A percentile compares a stretch with the other conserved stretches of the same genome.
These are phyloP conservation scores for Micronisus gabar DNA, from an alignment of 2,113 vertebrate genomes.

Conservation along the genomic window DNA sequence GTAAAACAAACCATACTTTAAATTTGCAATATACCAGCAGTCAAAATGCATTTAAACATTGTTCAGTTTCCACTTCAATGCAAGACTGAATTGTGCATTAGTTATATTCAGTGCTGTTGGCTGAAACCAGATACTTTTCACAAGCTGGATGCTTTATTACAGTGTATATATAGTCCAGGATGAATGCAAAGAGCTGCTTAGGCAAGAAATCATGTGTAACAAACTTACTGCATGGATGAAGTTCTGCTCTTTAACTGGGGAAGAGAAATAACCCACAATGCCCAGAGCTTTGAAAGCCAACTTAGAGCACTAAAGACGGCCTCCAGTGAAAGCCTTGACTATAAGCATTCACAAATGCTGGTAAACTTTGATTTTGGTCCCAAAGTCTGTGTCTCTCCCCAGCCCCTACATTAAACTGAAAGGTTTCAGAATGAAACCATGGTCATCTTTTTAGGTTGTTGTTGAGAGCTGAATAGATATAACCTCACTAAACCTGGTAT, in stretches of 20 bases:
- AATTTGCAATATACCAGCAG: not conserved
- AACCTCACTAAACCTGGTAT: not conserved
- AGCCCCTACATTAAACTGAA: not conserved
- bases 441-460: not conserved
- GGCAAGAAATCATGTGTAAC: not conserved
- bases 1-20: not conserved
- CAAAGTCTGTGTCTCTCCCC: not conserved
- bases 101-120: not conserved
- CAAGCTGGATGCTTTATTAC: not conserved
- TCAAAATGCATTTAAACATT: not conserved
- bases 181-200: not conserved
- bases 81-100: not conserved
- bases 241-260: not conserved
- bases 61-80: not conserved
- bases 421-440: not conserved
- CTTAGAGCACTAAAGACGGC: not conserved
- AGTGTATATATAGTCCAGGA: not conserved
- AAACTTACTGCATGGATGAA: not conserved
- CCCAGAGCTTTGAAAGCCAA: not conserved
- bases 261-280: not conserved
- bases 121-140: not conserved
- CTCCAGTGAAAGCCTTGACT: not conserved
- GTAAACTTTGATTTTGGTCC: not conserved
- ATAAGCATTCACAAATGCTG: not conserved
- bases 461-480: not conserved